Evolutionary conservation across 2,113 vertebrate species (phyloP).

Genomic region (Merops nubicus): DNA sequence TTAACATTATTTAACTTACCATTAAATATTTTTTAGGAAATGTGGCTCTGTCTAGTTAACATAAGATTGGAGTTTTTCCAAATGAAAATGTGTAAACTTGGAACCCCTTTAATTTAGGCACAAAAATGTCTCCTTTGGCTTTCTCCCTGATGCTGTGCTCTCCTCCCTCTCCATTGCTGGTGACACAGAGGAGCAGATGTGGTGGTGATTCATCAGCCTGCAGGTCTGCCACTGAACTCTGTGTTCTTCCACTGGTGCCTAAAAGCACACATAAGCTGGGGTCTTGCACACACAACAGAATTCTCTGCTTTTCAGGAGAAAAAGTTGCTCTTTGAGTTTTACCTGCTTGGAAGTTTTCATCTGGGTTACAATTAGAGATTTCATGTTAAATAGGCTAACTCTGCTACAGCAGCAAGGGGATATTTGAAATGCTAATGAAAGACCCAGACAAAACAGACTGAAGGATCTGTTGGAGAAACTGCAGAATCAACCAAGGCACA

Average conservation of each 20-base stretch:
- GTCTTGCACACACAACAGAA: background rate
- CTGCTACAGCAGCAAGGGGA: background rate
- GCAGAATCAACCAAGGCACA: background rate
- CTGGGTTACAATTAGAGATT: background rate
- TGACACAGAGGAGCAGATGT: background rate
- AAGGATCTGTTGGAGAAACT: background rate
- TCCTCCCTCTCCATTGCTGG: background rate
- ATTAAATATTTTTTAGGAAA: background rate
- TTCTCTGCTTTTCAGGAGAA: background rate
- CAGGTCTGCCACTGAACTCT: background rate
- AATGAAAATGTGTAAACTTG: background rate
- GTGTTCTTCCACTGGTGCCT: background rate
- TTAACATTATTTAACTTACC: background rate
- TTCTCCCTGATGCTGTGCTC: accelerated
- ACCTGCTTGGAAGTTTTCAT: background rate
- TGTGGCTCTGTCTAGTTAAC: too few species aligned
- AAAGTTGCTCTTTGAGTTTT: background rate
- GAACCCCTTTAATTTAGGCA: background rate
- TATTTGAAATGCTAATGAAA: constrained; percentile 31
- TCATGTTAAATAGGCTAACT: background rate
- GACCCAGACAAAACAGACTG: constrained; percentile 14
- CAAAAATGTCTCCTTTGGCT: accelerated
- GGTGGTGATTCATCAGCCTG: background rate
- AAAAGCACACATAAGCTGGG: accelerated
- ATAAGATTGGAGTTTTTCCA: background rate